Conservation (phyloP, 2,113 vertebrate genomes). For the Formicarius rufipectus region DNA sequence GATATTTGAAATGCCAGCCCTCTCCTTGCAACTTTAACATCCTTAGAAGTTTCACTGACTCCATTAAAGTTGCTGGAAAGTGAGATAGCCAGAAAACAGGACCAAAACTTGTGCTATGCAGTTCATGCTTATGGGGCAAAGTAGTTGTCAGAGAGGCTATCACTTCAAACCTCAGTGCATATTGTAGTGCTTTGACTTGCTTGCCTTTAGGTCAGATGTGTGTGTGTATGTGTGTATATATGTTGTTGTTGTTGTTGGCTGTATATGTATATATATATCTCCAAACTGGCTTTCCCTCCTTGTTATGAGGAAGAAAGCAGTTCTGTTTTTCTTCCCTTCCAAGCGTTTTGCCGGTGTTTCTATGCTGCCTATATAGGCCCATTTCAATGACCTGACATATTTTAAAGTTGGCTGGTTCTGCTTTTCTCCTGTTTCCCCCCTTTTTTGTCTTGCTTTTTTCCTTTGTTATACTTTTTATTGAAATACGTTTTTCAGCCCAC, state of each 20-base stretch:
- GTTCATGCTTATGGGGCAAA: neutral
- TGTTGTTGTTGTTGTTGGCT: too few relatives aligned
- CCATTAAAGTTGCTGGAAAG: neutral
- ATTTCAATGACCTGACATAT: neutral
- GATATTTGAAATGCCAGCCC: neutral
- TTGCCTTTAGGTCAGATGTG: neutral
- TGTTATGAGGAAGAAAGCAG: neutral
- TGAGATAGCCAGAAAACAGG: neutral
- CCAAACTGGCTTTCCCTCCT: neutral
- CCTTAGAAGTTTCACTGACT: neutral
- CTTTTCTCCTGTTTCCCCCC: neutral
- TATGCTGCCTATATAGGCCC: neutral
- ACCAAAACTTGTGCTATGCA: neutral
- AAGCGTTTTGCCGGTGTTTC: neutral
- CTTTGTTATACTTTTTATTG: neutral
- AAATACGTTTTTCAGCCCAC: neutral
- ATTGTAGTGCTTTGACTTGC: neutral
- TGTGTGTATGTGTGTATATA: neutral
- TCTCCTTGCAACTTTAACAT: neutral
- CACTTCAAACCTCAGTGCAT: neutral
- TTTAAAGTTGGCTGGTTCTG: neutral
- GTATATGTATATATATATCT: fast-evolving
- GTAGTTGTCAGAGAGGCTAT: neutral
- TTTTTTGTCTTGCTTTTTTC: neutral
- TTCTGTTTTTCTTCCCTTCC: neutral